phyloP scores from a whole-genome alignment of 2,113 vertebrate genomes.

The Seriola aureovittata region DNA sequence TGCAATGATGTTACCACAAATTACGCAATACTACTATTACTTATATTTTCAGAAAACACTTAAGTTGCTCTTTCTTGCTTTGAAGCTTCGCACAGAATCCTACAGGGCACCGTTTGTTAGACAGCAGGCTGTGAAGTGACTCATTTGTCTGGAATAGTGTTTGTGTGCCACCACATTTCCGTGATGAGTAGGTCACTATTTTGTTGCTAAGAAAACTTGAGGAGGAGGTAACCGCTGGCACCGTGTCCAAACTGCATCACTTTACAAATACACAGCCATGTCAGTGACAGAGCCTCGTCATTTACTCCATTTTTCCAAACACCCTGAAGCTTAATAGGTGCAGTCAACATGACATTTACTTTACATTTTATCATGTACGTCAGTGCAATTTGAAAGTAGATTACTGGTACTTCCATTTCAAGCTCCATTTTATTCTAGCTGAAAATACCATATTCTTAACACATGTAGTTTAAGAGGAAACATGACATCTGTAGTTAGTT shows the following conservation, averaged over 20 bases:
- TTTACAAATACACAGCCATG: not conserved
- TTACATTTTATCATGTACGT: not conserved
- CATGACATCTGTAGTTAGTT: not conserved
- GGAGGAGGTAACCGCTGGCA: slow-evolving; percentile 21
- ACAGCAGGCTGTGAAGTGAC: slow-evolving; percentile 16
- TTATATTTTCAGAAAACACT: not conserved
- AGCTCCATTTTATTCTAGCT: not conserved
- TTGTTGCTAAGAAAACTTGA: slow-evolving; percentile 66
- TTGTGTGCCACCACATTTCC: slow-evolving; percentile 25
- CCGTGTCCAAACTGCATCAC: not conserved
- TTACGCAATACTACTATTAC: not conserved
- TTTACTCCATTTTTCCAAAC: not conserved
- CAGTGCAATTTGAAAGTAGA: not conserved
- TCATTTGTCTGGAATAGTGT: slow-evolving; percentile 32
- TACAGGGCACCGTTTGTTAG: not conserved
- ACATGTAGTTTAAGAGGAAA: not conserved
- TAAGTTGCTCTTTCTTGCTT: not conserved
- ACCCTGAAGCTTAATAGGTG: not conserved
- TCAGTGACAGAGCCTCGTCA: not conserved
- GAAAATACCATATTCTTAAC: not conserved
- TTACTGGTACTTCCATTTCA: too few relatives aligned
- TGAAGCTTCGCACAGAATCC: not conserved
- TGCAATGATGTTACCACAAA: not conserved
- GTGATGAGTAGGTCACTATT: slow-evolving; percentile 42
- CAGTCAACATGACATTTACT: not conserved